Evolutionary conservation across 1,140 invertebrate genomes (phyloP).

Genomic region (Drosophila trapezifrons): DNA sequence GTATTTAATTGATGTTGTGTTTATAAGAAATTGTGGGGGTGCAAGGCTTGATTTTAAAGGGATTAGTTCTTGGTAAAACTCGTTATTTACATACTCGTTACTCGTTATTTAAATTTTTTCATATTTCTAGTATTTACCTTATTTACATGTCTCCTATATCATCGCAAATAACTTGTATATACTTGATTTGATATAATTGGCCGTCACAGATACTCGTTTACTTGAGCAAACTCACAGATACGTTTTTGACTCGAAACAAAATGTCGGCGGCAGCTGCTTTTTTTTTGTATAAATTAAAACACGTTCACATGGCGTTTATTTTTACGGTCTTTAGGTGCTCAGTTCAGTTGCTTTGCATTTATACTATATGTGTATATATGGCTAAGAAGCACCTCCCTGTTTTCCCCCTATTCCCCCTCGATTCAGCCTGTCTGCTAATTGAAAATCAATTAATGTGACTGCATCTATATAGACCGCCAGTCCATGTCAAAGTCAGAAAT

Average conservation of each 20-base stretch:
- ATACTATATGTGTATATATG: slow-evolving; percentile 50
- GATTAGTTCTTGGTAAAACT: not conserved
- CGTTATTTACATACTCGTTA: not conserved
- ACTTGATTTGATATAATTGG: slow-evolving; percentile 76
- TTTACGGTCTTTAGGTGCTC: slow-evolving; percentile 15
- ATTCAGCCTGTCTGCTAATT: slow-evolving; percentile 61
- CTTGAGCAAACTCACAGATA: slow-evolving; percentile 30
- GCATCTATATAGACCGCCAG: slow-evolving; percentile 37
- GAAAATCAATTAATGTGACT: slow-evolving; percentile 78
- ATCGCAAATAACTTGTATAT: slow-evolving; percentile 27
- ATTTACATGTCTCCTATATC: not conserved
- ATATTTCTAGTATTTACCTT: not conserved
- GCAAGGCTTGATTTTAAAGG: not conserved
- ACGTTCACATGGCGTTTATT: slow-evolving; percentile 47
- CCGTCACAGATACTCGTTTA: slow-evolving; percentile 49
- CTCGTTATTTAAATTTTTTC: too few relatives aligned
- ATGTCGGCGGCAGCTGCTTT: slow-evolving; percentile 70
- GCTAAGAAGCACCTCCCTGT: slow-evolving; percentile 20
- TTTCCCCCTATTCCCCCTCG: not conserved
- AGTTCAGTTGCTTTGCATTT: slow-evolving; percentile 56
- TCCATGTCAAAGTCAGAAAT: slow-evolving; percentile 53
- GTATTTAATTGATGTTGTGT: too few relatives aligned
- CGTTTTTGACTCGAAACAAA: slow-evolving; percentile 47
- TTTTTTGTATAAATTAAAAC: slow-evolving; percentile 64
- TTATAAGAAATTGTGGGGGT: too few relatives aligned